A percentile compares a stretch with the other conserved stretches of the same genome.
phyloP scores from a whole-genome alignment of 2,888 invertebrate species.

The Nymphalis c-album region DNA sequence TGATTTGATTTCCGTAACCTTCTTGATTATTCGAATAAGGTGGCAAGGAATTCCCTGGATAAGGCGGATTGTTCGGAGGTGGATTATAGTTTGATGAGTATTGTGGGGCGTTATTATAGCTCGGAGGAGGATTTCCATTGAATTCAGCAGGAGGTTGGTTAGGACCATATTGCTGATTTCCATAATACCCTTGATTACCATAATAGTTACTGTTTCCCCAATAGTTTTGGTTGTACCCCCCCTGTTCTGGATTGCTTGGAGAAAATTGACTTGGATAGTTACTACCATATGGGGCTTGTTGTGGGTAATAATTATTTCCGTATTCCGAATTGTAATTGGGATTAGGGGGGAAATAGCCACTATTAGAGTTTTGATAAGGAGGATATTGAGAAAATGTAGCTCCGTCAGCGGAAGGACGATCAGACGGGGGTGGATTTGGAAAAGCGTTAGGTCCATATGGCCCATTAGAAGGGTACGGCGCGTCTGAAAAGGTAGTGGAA shows the following conservation, averaged over 20 bases:
- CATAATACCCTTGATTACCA: slow-evolving; percentile 67
- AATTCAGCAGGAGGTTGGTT: slow-evolving; percentile 63
- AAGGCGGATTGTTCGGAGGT: slow-evolving; percentile 55
- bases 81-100: slow-evolving; percentile 64
- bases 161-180: slow-evolving; percentile 65
- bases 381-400: slow-evolving; percentile 66
- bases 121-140: slow-evolving; percentile 53
- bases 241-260: slow-evolving; percentile 59
- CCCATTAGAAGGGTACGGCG: slow-evolving; percentile 62
- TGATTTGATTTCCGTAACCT: slow-evolving; percentile 57
- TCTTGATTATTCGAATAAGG: slow-evolving; percentile 64
- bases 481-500: slow-evolving; percentile 51
- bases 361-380: slow-evolving; percentile 63
- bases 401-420: slow-evolving; percentile 52
- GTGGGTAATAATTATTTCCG: slow-evolving; percentile 69
- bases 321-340: slow-evolving; percentile 72
- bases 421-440: slow-evolving; percentile 23
- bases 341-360: slow-evolving; percentile 76
- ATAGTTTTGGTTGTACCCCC: slow-evolving; percentile 69
- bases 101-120: slow-evolving; percentile 59
- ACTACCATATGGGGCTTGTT: slow-evolving; percentile 61
- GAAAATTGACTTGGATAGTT: slow-evolving; percentile 75
- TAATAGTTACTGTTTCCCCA: slow-evolving; percentile 72
- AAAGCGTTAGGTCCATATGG: slow-evolving; percentile 60
- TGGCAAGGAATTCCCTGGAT: slow-evolving; percentile 57